Conservation (phyloP, 2,113 vertebrate genomes). For the Glaucidium brasilianum region DNA sequence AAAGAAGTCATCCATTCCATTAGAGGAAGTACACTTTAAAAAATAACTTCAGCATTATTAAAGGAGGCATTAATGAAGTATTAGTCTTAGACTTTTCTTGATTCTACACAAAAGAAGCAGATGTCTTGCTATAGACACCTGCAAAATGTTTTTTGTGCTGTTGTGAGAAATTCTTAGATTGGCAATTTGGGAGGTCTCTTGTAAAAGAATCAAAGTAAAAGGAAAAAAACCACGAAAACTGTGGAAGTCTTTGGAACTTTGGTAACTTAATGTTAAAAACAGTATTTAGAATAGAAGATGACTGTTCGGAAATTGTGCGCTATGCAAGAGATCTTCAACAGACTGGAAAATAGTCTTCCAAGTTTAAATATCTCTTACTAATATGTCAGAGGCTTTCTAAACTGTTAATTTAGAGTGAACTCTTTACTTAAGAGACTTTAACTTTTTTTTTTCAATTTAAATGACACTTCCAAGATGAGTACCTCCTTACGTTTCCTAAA, state of each 20-base stretch:
- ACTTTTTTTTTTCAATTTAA: not conserved
- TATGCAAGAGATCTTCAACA: not conserved
- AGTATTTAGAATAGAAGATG: not conserved
- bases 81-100: not conserved
- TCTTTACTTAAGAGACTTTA: not conserved
- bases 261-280: not conserved
- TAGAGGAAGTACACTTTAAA: not conserved
- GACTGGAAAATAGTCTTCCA: not conserved
- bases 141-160: not conserved
- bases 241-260: not conserved
- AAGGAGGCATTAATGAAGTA: not conserved
- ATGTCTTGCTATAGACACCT: not conserved
- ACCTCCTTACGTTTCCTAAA: not conserved
- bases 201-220: not conserved
- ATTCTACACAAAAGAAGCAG: not conserved
- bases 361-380: not conserved
- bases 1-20: not conserved
- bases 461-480: not conserved
- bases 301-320: not conserved
- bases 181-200: not conserved
- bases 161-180: not conserved
- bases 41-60: not conserved
- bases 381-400: not conserved
- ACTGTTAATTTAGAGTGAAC: not conserved
- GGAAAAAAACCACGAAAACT: not conserved